A percentile compares a stretch with the other conserved stretches of the same genome.
These are phyloP conservation scores for Drosophila albomicans DNA, from an alignment of 1,140 invertebrate genomes.

Conservation along the genomic window DNA sequence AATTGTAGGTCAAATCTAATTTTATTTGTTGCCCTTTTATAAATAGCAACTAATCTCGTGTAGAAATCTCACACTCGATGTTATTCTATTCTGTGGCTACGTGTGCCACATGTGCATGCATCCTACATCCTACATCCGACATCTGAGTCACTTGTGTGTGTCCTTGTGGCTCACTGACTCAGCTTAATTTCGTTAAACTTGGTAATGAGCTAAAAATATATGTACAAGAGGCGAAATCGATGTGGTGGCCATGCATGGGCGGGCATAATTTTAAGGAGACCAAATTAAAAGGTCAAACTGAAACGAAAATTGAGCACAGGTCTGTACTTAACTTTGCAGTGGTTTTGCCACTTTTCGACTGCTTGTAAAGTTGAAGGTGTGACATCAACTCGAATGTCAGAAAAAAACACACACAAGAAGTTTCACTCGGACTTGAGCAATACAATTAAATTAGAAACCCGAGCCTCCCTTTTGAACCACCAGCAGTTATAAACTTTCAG, in stretches of 20 bases:
- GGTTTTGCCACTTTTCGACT: not conserved
- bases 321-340: constrained; percentile 10
- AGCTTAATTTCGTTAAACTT: constrained; percentile 60
- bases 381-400: constrained; percentile 36
- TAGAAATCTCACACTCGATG: not conserved
- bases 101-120: constrained; percentile 1
- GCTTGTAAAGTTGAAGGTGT: constrained; percentile 20
- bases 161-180: constrained; percentile 60
- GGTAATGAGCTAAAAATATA: constrained; percentile 64
- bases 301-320: constrained; percentile 27
- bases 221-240: constrained; percentile 29
- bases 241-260: constrained; percentile 35
- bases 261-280: constrained; percentile 21
- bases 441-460: constrained; percentile 77
- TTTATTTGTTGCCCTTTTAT: constrained; percentile 31
- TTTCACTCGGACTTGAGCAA: constrained; percentile 21
- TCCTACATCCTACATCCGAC: not conserved
- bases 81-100: too few relatives aligned
- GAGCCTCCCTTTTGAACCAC: constrained; percentile 47
- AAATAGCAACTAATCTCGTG: constrained; percentile 58
- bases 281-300: constrained; percentile 60
- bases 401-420: constrained; percentile 15
- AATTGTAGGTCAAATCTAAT: constrained; percentile 45
- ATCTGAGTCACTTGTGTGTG: constrained; percentile 33
- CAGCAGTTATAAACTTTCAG: constrained; percentile 50